Percentiles rank a stretch among this genome's conserved stretches.
These are phyloP conservation scores for Halocynthia roretzi DNA, from an alignment of 23 tunicate genomes.

Conservation along the genomic window DNA sequence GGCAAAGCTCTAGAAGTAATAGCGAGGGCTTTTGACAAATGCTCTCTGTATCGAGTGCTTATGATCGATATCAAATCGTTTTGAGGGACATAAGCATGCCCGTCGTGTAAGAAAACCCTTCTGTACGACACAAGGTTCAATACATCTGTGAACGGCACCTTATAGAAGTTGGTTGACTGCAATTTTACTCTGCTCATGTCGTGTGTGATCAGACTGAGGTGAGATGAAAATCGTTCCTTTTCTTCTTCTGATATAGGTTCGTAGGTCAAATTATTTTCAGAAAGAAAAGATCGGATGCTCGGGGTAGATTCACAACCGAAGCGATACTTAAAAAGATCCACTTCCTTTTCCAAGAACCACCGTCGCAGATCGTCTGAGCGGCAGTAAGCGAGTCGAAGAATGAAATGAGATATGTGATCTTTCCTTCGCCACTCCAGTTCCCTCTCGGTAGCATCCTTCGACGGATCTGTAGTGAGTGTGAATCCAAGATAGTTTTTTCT, in stretches of 20 bases:
- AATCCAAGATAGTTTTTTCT: constrained; percentile 80
- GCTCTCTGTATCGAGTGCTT: constrained; percentile 73
- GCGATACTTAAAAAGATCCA: constrained; percentile 84
- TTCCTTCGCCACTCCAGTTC: constrained; percentile 74
- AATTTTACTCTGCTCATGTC: constrained; percentile 48
- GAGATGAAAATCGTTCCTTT: constrained; percentile 30
- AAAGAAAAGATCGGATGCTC: constrained; percentile 50
- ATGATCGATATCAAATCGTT: constrained; percentile 71
- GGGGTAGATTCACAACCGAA: constrained; percentile 46
- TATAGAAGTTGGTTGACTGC: constrained; percentile 50
- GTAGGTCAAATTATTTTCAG: constrained; percentile 55
- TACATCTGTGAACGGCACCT: constrained; percentile 84
- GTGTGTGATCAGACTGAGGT: constrained; percentile 26
- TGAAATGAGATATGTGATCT: constrained; percentile 89
- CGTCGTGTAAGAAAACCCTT: constrained; percentile 61
- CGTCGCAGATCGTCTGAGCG: constrained; percentile 86
- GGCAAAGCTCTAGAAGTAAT: constrained; percentile 71
- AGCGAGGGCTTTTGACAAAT: constrained; percentile 70
- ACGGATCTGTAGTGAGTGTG: constrained; percentile 32
- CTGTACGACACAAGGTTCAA: constrained; percentile 62
- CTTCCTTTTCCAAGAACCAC: constrained; percentile 90
- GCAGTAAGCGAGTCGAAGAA: constrained; percentile 88
- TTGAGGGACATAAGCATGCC: constrained; percentile 86
- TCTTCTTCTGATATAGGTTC: constrained; percentile 77
- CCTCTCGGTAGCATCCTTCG: constrained; percentile 32